Evolutionary conservation across 2,888 invertebrate species (phyloP).

Genomic region (Griposia aprilina): DNA sequence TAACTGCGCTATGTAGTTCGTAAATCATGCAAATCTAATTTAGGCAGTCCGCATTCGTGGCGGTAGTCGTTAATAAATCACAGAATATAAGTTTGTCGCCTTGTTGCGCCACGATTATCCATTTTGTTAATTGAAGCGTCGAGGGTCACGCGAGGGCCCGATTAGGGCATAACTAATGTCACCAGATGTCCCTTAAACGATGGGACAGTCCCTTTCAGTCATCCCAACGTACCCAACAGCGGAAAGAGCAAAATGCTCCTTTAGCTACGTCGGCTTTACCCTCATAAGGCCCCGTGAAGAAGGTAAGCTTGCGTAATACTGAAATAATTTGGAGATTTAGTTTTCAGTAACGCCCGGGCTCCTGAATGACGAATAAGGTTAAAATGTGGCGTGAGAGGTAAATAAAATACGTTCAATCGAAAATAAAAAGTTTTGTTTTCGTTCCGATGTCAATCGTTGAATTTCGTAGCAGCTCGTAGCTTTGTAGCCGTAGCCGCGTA

Average conservation of each 20-base stretch:
- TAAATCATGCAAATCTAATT: slow-evolving; percentile 62
- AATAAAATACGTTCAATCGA: slow-evolving; percentile 18
- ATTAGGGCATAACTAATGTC: slow-evolving; percentile 73
- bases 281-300: slow-evolving; percentile 61
- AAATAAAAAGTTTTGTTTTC: slow-evolving; percentile 30
- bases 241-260: slow-evolving; percentile 58
- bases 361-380: slow-evolving; percentile 35
- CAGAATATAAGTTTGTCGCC: slow-evolving; percentile 79
- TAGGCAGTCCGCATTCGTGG: slow-evolving; percentile 47
- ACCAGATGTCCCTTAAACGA: slow-evolving; percentile 56
- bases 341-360: slow-evolving; percentile 46
- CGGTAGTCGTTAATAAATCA: slow-evolving; percentile 69
- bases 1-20: slow-evolving; percentile 23
- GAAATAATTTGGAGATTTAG: slow-evolving; percentile 61
- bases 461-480: slow-evolving; percentile 44
- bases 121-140: slow-evolving; percentile 86
- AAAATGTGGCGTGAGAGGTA: slow-evolving; percentile 22
- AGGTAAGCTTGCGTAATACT: slow-evolving; percentile 60
- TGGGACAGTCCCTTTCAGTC: slow-evolving; percentile 59
- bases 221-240: slow-evolving; percentile 38
- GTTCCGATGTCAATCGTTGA: slow-evolving; percentile 17
- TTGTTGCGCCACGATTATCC: slow-evolving; percentile 79
- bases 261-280: slow-evolving; percentile 61
- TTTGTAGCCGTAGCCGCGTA: slow-evolving; percentile 29
- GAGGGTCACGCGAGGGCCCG: slow-evolving; percentile 81